Evolutionary conservation across 92 coral and sea anemone species (phyloP).

Genomic region (Virgularia gustaviana): DNA sequence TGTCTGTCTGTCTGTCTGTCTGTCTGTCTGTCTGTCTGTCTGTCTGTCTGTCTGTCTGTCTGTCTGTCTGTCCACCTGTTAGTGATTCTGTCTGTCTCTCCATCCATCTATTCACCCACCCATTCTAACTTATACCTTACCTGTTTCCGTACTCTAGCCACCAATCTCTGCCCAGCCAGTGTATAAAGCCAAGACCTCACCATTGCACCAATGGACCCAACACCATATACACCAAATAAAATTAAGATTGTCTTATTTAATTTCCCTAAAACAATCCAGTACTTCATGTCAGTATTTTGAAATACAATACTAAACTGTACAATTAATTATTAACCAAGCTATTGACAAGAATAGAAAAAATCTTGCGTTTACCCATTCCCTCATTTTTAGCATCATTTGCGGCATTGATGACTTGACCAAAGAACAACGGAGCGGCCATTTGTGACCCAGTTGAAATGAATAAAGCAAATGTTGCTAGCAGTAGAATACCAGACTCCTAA

Average conservation of each 20-base stretch:
- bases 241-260: constrained; percentile 65
- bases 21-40: no score
- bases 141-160: constrained; percentile 77
- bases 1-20: no score
- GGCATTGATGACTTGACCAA: constrained; percentile 74
- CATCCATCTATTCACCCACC: no score
- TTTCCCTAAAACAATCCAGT: constrained; percentile 24
- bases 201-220: constrained; percentile 71
- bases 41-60: no score
- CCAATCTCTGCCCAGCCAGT: constrained; percentile 85
- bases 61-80: background rate
- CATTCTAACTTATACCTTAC: constrained; percentile 34
- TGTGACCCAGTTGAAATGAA: constrained; percentile 72
- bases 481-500: constrained; percentile 63
- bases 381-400: constrained; percentile 35
- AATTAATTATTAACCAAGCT: background rate
- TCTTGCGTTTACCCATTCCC: constrained; percentile 83
- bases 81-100: no score
- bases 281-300: background rate
- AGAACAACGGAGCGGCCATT: constrained; percentile 90
- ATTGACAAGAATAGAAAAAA: background rate
- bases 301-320: background rate
- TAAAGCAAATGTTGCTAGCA: constrained; percentile 72
- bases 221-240: constrained; percentile 67
- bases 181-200: constrained; percentile 82